Conservation (phyloP, 2,888 invertebrate species). For the Caenorhabditis becei region DNA sequence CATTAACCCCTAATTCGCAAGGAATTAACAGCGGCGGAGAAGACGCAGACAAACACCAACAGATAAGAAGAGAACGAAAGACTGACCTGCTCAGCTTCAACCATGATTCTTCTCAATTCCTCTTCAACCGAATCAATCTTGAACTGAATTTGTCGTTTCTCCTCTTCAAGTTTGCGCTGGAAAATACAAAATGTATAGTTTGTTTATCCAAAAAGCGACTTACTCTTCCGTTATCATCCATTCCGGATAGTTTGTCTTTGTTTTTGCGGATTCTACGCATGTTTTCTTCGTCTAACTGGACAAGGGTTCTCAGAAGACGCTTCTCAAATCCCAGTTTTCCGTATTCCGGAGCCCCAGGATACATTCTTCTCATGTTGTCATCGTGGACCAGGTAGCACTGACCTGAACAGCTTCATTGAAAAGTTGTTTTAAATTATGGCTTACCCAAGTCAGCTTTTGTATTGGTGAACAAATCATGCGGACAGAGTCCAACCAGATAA, state of each 20-base stretch:
- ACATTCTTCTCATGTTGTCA: constrained; percentile 93
- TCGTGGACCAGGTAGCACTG: constrained; percentile 92
- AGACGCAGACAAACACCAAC: not conserved
- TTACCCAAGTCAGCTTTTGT: constrained; percentile 94
- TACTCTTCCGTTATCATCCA: constrained; percentile 62
- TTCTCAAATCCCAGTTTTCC: constrained; percentile 76
- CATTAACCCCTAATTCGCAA: constrained; percentile 1
- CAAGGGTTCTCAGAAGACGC: constrained; percentile 66
- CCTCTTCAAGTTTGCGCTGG: constrained; percentile 68
- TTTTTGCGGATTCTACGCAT: constrained; percentile 70
- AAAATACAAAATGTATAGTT: constrained; percentile 6
- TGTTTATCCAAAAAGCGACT: not conserved
- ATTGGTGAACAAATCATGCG: constrained; percentile 97
- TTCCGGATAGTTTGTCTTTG: constrained; percentile 64
- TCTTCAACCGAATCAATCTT: constrained; percentile 60
- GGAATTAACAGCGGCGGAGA: not conserved
- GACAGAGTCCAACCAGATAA: constrained; percentile 96
- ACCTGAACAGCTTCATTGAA: constrained; percentile 82
- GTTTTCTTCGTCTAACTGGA: constrained; percentile 73
- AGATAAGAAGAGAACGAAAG: constrained; percentile 8
- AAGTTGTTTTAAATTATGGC: not conserved
- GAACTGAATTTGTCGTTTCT: constrained; percentile 46
- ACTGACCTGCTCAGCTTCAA: constrained; percentile 59
- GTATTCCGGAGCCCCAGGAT: constrained; percentile 74
- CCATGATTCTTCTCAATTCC: constrained; percentile 48